Evolutionary conservation across 92 coral and sea anemone species (phyloP), one percentile per base, ranked within the genome.

Genomic region (Siderastrea siderea): DNA sequence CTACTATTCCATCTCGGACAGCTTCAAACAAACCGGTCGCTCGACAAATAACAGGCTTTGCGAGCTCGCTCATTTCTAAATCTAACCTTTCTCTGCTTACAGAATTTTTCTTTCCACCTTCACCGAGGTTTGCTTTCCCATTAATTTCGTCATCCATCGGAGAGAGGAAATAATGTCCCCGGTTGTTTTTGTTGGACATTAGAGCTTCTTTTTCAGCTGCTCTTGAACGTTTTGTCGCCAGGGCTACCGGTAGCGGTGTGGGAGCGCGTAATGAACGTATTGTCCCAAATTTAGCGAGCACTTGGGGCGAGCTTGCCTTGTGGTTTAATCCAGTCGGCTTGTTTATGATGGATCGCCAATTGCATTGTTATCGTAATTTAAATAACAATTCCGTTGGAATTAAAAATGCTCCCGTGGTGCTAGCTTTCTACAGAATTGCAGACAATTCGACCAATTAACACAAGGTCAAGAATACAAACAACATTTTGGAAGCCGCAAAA

Each of bases 1-100:
- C 86, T 5, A 91, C 74, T 3, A 81, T 26, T 43, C 94, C 94
- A 61, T 91, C 94, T 7, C 94, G 55, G 47, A 91, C 94, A 14
- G 94, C 94, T 17, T 91, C 91, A 55, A 85, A 85, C 75, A 85
- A 66, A n/a, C 87, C 80, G 62, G 80, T 74, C 12, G 74, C 74
- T 46, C 87, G 87, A 52, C 62, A 50, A 7, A 51, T 74, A 8
- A 74, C 6, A 1, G 87, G 72, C 74, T 52, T 61, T 38, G 81
- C 87, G 43, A 84, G 87, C 48, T 74, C 87, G n/a, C 87, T 74
- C 87, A 84, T 84, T 63, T 73, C 87, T n/a, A 73, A 63, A 84
- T 26, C 44, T 65, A 82, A 17, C 58, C 69, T 70, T 71, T 82
- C 86, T 47, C 65, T 82, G 47, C 78, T 57, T 10, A 82, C 86